Evolutionary conservation across 2,113 vertebrate genomes (phyloP), one percentile per base, ranked within the genome.

Genomic region (Colossoma macropomum): DNA sequence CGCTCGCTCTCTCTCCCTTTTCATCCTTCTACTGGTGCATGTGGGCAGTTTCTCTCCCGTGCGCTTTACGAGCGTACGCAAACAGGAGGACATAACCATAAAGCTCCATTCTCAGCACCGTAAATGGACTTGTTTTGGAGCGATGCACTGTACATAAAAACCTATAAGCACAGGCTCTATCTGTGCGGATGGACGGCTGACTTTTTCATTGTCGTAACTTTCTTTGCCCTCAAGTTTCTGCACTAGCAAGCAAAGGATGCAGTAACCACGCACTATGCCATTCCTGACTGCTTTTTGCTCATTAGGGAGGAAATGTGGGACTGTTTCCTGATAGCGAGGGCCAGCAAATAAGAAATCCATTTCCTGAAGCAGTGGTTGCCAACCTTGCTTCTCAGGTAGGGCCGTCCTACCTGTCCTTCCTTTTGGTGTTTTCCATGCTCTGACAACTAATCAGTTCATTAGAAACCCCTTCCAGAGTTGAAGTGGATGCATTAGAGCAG

Each of bases 141-240:
- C 75, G 17, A 79, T 65, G 69, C n/a, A 78, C 62, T 74, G 60
- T 50, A 72, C 73, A 86, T 80, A 50, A 74, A 83, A 71, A 65
- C 13, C 48, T n/a, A 80, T 65, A 62, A 15, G 32, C n/a, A 21
- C 63, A 54, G 38, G 30, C 54, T 75, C 41, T 81, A 48, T 32
- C 30, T 41, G n/a, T 38, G 28, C 52, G 45, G 34, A 77, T 68
- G 59, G 84, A 81, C 71, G 28, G 60, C 52, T n/a, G 77, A 81
- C 87, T 90, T 89, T 88, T 89, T 81, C 84, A 74, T 27, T 50
- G 45, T 25, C 30, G 59, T 85, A 85, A 85, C 82, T 88, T 83
- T 80, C 77, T 75, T 80, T 81, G 76, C 72, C 86, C 86, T 86
- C 19, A 83, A 86, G 85, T 89, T 80, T 87, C 88, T 86, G 76